Conservation (phyloP, 2,888 invertebrate genomes). For the Pachydiplax longipennis region DNA sequence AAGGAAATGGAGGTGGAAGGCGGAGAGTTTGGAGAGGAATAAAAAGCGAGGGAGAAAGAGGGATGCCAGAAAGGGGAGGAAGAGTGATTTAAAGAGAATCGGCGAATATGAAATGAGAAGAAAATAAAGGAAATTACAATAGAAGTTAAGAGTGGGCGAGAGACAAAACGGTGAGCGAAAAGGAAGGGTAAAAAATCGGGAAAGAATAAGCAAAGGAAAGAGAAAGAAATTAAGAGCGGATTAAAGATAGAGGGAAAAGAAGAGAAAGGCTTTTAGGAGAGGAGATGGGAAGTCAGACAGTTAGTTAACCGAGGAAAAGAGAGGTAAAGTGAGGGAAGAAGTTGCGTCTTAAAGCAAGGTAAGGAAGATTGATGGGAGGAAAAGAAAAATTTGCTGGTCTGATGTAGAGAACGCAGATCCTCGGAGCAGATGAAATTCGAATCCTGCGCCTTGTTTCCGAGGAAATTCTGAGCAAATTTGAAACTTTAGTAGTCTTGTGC, state of each 20-base stretch:
- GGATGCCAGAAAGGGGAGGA: no score
- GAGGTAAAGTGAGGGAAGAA: background rate
- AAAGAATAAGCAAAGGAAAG: background rate
- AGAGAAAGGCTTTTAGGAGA: background rate
- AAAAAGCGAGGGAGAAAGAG: background rate
- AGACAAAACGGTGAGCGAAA: background rate
- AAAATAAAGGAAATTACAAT: background rate
- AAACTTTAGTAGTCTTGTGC: no score
- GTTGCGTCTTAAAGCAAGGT: background rate
- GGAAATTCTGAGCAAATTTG: no score
- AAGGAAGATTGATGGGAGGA: background rate
- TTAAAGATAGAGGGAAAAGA: background rate
- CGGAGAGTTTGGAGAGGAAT: no score
- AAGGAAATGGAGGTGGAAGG: background rate
- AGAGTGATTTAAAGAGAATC: no score
- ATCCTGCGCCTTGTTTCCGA: no score
- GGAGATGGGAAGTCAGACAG: background rate
- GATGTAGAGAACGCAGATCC: no score
- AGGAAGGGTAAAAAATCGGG: background rate
- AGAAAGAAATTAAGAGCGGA: constrained; percentile 27
- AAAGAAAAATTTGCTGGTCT: background rate
- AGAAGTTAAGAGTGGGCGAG: background rate
- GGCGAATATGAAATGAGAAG: no score
- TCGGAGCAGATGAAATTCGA: no score
- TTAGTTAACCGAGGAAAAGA: background rate